Base-by-base conservation (phyloP, 2,113 vertebrate species). In the Hippocampus barbouri region DNA sequence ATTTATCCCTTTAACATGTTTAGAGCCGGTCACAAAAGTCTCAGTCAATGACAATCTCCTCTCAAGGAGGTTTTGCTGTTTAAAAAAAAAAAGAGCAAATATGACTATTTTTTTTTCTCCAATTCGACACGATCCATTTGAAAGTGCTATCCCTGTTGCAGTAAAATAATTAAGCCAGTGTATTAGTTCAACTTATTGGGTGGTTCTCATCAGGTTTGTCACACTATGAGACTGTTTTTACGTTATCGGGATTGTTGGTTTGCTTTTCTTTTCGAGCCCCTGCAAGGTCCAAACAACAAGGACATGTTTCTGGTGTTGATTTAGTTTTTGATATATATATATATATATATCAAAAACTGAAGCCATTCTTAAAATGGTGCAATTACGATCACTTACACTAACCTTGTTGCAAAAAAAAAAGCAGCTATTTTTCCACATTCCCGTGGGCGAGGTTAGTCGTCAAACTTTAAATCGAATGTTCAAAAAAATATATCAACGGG, bases 1-100 rank as follows among this genome's bases (percentile, higher is more conserved):
- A 91, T 86, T 76, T 84, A 92, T 91, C 92, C 92, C 92, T 93
- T 93, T 93, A 93, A 92, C 87, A 88, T 83, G 72, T 82, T 90
- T 72, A 73, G 70, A 84, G 75, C 78, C 81, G 77, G 76, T 83
- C 63, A 72, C 34, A 83, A 73, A 71, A 47, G 9, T 40, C 34
- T 40, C 61, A 2, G 40, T 40, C 61, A 43, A 15, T 64, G 38
- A 64, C 60, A 43, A 77, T 78, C 61, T 81, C 67, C 82, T 75
- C 27, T 49, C 68, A 67, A 71, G 62, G 76, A 68, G 41, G 12
- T 27, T 47, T 45, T 16, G 41, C 64, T 47, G 14, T 27, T 18
- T n/a, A 15, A 2, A 25, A 65, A 43, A 16, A 23, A 23, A 43
- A 64, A 25, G 25, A 25, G 25, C 25, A 25, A 25, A 25, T 25